These are phyloP conservation scores for Phalangium opilio DNA, from an alignment of 2,888 invertebrate genomes.

Conservation along the genomic window DNA sequence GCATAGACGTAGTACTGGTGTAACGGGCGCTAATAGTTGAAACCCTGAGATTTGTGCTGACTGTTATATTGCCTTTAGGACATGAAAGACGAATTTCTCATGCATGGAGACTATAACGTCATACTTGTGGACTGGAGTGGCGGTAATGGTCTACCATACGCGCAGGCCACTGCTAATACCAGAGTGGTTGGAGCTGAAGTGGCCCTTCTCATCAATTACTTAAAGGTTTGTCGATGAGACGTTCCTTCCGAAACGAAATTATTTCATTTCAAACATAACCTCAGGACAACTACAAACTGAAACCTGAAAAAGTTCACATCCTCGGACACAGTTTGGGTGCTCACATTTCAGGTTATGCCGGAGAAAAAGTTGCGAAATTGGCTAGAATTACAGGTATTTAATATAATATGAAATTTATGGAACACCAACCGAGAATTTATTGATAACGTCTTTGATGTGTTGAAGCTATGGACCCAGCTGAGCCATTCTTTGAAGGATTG, in stretches of 20 bases:
- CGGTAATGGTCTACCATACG: slow-evolving; percentile 21
- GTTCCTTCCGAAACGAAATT: too few relatives aligned
- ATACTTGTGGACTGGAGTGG: slow-evolving; percentile 23
- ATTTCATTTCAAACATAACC: background rate
- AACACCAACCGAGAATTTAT: too few relatives aligned
- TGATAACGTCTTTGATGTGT: too few relatives aligned
- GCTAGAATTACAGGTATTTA: slow-evolving; percentile 13
- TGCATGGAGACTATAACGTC: slow-evolving; percentile 14
- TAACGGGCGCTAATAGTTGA: too few relatives aligned
- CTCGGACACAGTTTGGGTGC: slow-evolving; percentile 13
- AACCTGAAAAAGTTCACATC: slow-evolving; percentile 16
- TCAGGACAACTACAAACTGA: background rate
- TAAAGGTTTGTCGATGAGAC: too few relatives aligned
- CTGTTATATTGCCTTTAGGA: too few relatives aligned
- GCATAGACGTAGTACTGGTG: too few relatives aligned
- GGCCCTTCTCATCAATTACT: slow-evolving; percentile 23
- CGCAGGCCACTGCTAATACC: slow-evolving; percentile 30
- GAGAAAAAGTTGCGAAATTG: slow-evolving; percentile 5
- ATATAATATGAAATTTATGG: background rate
- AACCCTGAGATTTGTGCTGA: too few relatives aligned
- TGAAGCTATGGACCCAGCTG: slow-evolving; percentile 1
- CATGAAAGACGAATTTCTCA: slow-evolving; percentile 17
- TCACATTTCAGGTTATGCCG: slow-evolving; percentile 13
- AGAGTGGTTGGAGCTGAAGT: slow-evolving; percentile 29
- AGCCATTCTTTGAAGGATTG: slow-evolving; percentile 30